phyloP scores from a whole-genome alignment of 1,140 invertebrate species.

The Diabrotica virgifera region DNA sequence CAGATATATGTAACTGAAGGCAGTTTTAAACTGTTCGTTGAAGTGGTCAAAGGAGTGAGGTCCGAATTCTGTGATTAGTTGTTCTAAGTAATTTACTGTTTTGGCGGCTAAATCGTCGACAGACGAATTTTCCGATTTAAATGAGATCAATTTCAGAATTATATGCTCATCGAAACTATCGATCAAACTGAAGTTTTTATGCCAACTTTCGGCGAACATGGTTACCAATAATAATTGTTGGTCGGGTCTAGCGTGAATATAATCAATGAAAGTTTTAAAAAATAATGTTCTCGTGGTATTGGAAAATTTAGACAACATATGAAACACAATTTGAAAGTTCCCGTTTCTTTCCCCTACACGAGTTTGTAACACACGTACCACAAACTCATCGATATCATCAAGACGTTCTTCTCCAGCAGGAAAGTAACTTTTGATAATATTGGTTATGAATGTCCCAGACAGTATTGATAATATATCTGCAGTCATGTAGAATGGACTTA shows the following conservation, averaged over 20 bases:
- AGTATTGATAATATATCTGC: neutral
- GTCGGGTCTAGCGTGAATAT: no score
- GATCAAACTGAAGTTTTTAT: neutral
- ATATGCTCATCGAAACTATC: conserved; percentile 6
- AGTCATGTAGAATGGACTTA: neutral
- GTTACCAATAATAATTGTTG: neutral
- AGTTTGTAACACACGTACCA: neutral
- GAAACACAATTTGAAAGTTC: conserved; percentile 8
- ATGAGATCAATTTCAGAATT: neutral
- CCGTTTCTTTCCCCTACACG: neutral
- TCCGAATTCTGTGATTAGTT: conserved; percentile 4
- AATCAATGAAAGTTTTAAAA: neutral
- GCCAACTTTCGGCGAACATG: conserved; percentile 6
- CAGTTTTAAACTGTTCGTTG: neutral
- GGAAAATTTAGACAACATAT: neutral
- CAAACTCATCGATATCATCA: neutral
- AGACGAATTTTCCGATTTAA: conserved; percentile 1
- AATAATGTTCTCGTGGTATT: neutral
- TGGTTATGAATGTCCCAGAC: neutral
- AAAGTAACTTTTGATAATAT: conserved; percentile 11
- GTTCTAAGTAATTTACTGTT: conserved; percentile 7
- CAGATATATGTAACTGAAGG: neutral
- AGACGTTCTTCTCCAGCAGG: neutral
- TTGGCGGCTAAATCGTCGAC: neutral
- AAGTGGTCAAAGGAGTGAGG: neutral